phyloP scores from a whole-genome alignment of 2,888 invertebrate species.

The Caenorhabditis becei region DNA sequence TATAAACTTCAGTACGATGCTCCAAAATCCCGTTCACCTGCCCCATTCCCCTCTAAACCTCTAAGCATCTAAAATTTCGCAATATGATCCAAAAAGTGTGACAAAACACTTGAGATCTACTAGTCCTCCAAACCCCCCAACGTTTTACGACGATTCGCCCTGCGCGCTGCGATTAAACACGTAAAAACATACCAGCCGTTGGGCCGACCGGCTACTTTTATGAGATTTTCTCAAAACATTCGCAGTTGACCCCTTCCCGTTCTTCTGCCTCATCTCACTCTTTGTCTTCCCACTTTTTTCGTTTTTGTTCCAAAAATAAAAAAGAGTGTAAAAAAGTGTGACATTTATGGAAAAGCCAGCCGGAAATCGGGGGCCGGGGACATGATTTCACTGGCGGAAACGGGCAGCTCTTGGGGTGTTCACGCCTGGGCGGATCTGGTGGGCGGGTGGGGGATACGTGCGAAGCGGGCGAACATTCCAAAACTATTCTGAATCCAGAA shows the following conservation, averaged over 20 bases:
- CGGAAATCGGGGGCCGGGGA: slow-evolving; percentile 29
- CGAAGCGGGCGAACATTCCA: neutral
- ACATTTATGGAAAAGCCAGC: slow-evolving; percentile 38
- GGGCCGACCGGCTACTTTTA: slow-evolving; percentile 43
- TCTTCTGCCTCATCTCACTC: slow-evolving; percentile 1
- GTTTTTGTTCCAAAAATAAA: neutral
- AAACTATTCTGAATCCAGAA: no score
- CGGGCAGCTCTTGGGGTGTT: slow-evolving; percentile 36
- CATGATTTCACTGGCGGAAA: slow-evolving; percentile 56
- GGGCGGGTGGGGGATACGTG: slow-evolving; percentile 9
- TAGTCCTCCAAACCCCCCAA: slow-evolving; percentile 49
- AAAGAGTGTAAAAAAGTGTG: slow-evolving; percentile 7
- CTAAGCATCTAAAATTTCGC: no score
- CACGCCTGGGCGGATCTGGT: slow-evolving; percentile 38
- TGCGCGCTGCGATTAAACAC: slow-evolving; percentile 52
- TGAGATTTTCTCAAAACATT: slow-evolving; percentile 57
- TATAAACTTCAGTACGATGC: no score
- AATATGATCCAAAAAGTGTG: neutral
- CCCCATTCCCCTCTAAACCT: no score
- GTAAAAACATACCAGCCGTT: slow-evolving; percentile 11
- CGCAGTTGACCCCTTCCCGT: slow-evolving; percentile 31
- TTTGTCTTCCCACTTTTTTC: slow-evolving; percentile 27
- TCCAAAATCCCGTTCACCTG: no score
- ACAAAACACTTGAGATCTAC: no score
- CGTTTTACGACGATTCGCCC: slow-evolving; percentile 42